A percentile compares a stretch with the other conserved stretches of the same genome.
phyloP scores from a whole-genome alignment of 1,140 invertebrate genomes.

The Solenopsis fugax region DNA sequence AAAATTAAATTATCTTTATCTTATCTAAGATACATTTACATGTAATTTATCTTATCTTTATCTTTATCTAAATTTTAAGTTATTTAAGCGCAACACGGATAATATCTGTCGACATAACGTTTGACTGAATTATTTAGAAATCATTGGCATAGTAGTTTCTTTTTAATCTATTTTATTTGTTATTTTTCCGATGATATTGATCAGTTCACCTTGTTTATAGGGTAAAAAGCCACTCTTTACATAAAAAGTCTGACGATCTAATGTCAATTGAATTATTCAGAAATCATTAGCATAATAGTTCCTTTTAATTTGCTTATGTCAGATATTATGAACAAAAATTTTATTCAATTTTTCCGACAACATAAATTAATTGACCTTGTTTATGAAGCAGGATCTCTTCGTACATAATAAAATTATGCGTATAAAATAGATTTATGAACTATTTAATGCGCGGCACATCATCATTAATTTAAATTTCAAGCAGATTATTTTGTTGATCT shows the following conservation, averaged over 20 bases:
- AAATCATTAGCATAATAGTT: background rate
- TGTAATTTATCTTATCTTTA: no score
- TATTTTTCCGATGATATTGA: background rate
- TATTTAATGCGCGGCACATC: background rate
- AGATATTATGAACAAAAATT: background rate
- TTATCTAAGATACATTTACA: no score
- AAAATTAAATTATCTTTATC: no score
- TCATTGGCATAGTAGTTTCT: background rate
- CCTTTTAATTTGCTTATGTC: background rate
- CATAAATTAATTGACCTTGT: background rate
- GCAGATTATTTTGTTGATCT: background rate
- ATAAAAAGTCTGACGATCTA: background rate
- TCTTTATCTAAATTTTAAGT: no score
- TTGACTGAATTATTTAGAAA: background rate
- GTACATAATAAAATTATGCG: background rate
- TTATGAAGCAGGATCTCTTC: background rate
- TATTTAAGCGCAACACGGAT: no score
- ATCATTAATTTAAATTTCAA: constrained; percentile 27
- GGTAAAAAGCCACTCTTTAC: no score
- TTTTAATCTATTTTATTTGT: background rate
- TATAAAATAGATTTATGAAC: constrained; percentile 2
- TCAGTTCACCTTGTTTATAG: background rate
- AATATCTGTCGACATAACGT: background rate
- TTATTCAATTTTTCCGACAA: background rate
- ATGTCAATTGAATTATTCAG: background rate